Base-by-base conservation (phyloP, 2,797 vertebrate species). In the Buceros bicornis region DNA sequence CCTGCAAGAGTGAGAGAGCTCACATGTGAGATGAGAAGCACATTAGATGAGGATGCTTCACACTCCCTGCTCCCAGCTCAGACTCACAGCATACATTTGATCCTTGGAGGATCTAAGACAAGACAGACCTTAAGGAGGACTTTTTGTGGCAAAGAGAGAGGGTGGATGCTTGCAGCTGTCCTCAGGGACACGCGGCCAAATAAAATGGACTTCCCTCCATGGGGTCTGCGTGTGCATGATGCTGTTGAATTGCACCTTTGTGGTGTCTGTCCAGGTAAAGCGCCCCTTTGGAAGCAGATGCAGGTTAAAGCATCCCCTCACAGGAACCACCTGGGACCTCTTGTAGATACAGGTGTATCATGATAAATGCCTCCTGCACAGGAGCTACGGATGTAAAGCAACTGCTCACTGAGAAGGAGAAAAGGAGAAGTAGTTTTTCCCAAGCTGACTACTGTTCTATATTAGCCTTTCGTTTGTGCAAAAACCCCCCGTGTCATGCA, bases 41-140 rank as follows among this genome's bases (percentile, higher is more conserved):
- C 16, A 22, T 21, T 19, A 33, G 42, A 33, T 0, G 0, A 8
- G 5, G 14, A 3, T 67, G 16, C 48, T 80, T 35, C 0, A 0
- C 14, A 15, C 3, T 18, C 6, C 15, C 6, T 1, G 1, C 31
- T 35, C 14, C 16, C 28, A 54, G 37, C 4, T 35, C 2, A 7
- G 19, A 9, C 29, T 56, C 2, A 0, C 12, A 65, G 31, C 5
- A 5, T 4, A 17, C 3, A 7, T 29, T 17, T 62, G 33, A 7
- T 31, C 24, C 28, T 45, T 65, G 28, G 17, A 10, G 22, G 10
- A 3, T 8, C 5, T 26, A 56, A 33, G 13, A 10, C 16, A 64
- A 31, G 24, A 25, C 10, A 53, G 13, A 37, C 31, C n/a, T 43
- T 57, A 13, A 24, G 37, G 42, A 78, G 4, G 21, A 10, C 3